Evolutionary conservation across 2,113 vertebrate species (phyloP).

Genomic region (Tragelaphus scriptus): DNA sequence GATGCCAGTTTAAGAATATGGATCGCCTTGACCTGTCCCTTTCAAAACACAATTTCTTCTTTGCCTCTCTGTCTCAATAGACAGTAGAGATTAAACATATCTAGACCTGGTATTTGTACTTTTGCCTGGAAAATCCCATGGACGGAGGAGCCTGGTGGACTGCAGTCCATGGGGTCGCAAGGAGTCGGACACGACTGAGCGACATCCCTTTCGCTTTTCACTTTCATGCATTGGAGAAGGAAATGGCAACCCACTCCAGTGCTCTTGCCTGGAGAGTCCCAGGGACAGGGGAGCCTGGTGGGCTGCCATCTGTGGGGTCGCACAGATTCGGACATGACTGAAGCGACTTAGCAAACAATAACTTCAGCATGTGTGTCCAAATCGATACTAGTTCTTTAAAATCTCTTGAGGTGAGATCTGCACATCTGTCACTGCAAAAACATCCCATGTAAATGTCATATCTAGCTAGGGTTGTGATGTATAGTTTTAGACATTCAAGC

Average conservation of each 20-base stretch:
- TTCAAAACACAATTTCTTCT: neutral
- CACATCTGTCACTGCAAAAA: neutral
- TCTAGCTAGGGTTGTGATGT: fast-evolving
- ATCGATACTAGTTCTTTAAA: neutral
- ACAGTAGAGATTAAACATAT: neutral
- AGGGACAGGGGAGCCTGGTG: no score
- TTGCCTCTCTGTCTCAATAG: neutral
- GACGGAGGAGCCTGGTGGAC: no score
- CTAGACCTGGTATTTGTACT: neutral
- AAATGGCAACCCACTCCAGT: no score
- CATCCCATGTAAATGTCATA: neutral
- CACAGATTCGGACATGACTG: no score
- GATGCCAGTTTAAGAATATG: neutral
- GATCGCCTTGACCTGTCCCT: neutral
- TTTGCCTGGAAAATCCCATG: no score
- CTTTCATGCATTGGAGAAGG: no score
- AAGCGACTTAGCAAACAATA: no score
- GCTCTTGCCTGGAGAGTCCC: no score
- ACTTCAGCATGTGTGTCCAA: neutral
- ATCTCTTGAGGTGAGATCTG: neutral
- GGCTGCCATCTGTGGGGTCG: no score
- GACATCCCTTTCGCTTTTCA: no score
- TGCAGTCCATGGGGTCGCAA: no score
- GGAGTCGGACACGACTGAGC: no score
- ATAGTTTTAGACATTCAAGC: neutral